Evolutionary conservation across 2,113 vertebrate species (phyloP), one percentile per base, ranked within the genome.

Genomic region (Glaucidium brasilianum): DNA sequence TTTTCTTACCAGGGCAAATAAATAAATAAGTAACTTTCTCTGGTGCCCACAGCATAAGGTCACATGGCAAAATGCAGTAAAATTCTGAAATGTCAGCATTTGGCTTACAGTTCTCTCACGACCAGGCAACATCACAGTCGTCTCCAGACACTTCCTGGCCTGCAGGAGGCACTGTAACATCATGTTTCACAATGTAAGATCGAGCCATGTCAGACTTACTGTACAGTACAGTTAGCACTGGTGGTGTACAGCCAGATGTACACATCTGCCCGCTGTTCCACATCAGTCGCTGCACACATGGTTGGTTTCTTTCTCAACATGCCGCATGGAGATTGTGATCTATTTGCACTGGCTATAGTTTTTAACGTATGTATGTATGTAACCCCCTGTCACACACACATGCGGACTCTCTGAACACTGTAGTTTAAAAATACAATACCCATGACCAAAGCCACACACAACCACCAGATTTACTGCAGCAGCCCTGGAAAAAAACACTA

Each of bases 311-410:
- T 27, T 19, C 47, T 67, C 82, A 58, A 25, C 41, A 2, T 0
- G 1, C 0, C 1, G 23, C 56, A 45, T 0, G 0, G 4, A 50
- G 12, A 9, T 6, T 58, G 32, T 37, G 12, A 67, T 7, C 78
- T 72, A 15, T 47, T 29, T 62, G 19, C 26, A 27, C 45, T 47
- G 30, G 34, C 5, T 15, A 10, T 0, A 39, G 35, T 22, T 34
- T 8, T 18, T 15, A 78, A 66, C 8, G 0, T 12, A 8, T 2
- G 3, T 29, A 6, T 21, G 23, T 32, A 20, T 10, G 20, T 11
- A 15, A 20, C 19, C 30, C 20, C 30, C 22, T 17, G 53, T 67
- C 3, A 6, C n/a, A 45, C 45, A 27, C 32, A 45, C 23, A 3
- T 2, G 12, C 43, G 72, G 41, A 45, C 10, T 34, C 32, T 29